These are phyloP conservation scores for Cyclopterus lumpus DNA, from an alignment of 2,797 vertebrate species.

Conservation along the genomic window DNA sequence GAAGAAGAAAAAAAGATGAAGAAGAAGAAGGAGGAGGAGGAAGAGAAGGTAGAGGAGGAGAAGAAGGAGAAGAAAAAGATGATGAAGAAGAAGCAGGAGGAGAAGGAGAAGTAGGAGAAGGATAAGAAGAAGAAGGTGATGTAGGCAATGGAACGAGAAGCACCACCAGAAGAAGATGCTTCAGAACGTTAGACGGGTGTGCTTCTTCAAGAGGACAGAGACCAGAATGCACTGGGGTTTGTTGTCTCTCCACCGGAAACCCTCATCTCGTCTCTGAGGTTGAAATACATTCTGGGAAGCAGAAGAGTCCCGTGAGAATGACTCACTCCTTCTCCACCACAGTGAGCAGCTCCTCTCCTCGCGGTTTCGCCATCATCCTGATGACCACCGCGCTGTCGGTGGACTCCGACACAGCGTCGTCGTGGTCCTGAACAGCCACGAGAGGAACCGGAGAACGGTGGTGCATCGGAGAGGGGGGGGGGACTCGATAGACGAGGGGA, in stretches of 20 bases:
- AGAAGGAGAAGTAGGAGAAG: no score
- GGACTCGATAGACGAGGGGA: slow-evolving; percentile 44
- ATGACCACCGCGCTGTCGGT: slow-evolving; percentile 81
- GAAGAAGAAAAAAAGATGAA: no score
- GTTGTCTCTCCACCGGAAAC: background rate
- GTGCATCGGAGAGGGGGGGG: slow-evolving; percentile 80
- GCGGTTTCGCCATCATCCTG: slow-evolving; percentile 73
- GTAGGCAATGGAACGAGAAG: background rate
- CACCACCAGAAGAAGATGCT: background rate
- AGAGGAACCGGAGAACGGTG: slow-evolving; percentile 68
- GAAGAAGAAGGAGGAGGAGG: no score
- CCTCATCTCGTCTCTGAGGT: background rate
- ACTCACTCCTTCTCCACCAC: slow-evolving; percentile 74
- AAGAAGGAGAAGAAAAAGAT: no score
- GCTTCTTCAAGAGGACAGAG: background rate
- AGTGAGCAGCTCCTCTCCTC: slow-evolving; percentile 84
- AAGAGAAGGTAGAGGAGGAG: no score
- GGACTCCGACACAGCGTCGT: slow-evolving; percentile 67
- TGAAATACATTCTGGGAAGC: slow-evolving; percentile 36
- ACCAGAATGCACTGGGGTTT: slow-evolving; percentile 18
- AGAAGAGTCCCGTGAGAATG: background rate
- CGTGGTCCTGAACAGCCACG: background rate
- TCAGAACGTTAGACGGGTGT: background rate
- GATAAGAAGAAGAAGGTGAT: background rate
- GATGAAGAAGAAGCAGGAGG: background rate